These are phyloP conservation scores for Herpailurus yagouaroundi DNA, from an alignment of 2,113 vertebrate species.

Conservation along the genomic window DNA sequence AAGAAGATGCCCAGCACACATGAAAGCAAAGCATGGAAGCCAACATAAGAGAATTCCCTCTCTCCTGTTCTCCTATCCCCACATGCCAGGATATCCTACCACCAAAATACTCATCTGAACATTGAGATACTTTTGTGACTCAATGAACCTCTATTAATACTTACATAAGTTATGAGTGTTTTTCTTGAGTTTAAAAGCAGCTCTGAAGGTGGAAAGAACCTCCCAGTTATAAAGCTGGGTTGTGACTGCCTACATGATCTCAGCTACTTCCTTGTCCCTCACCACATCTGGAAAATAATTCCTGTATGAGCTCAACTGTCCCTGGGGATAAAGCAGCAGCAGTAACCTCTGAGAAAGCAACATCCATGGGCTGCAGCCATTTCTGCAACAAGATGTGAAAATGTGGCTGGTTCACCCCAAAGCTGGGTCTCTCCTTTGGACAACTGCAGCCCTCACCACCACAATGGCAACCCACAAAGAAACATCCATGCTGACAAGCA, in stretches of 20 bases:
- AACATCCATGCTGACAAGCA: background rate
- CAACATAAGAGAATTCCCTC: background rate
- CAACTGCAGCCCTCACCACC: background rate
- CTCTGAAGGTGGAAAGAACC: background rate
- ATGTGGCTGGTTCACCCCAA: background rate
- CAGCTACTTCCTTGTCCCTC: background rate
- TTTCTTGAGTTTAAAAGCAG: background rate
- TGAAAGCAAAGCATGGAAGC: background rate
- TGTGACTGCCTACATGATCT: background rate
- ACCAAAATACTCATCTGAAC: background rate
- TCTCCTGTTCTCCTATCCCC: background rate
- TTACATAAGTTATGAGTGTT: background rate
- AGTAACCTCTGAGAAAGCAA: background rate
- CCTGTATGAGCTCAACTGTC: background rate
- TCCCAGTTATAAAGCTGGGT: background rate
- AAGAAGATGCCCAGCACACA: background rate
- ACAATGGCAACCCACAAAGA: background rate
- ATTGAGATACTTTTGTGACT: background rate
- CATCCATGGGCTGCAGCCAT: background rate
- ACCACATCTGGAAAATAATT: background rate
- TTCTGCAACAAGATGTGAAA: background rate
- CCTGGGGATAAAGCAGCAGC: background rate
- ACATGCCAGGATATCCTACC: background rate
- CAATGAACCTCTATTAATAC: background rate
- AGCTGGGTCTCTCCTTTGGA: background rate